Evolutionary conservation across 2,888 invertebrate genomes (phyloP).

Genomic region (Elgonia sp.): DNA sequence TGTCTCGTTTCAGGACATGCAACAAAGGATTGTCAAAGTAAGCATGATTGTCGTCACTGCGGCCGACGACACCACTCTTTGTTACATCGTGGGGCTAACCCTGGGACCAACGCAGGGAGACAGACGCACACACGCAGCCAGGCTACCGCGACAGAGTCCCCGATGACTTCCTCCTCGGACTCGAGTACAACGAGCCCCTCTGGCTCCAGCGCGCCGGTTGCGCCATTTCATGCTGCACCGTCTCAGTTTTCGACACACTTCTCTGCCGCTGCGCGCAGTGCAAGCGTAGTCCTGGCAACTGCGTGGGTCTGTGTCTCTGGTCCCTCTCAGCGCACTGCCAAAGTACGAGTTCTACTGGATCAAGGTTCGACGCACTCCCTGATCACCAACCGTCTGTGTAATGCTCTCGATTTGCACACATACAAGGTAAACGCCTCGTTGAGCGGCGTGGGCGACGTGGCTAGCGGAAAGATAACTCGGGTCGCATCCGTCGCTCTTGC

Average conservation of each 20-base stretch:
- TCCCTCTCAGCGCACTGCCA: not conserved
- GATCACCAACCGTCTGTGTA: not conserved
- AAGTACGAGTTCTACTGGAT: slow-evolving; percentile 27
- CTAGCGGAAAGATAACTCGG: not conserved
- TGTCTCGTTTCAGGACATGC: slow-evolving; percentile 11
- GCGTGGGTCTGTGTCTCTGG: slow-evolving; percentile 32
- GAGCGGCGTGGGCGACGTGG: not conserved
- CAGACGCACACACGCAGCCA: too few species aligned
- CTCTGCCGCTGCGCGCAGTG: not conserved
- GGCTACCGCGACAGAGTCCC: too few species aligned
- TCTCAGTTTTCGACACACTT: not conserved
- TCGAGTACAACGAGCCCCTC: too few species aligned
- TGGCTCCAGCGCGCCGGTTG: too few species aligned
- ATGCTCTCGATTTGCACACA: not conserved
- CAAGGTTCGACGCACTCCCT: slow-evolving; percentile 23
- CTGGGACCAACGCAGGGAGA: too few species aligned
- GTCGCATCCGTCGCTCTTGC: too few species aligned
- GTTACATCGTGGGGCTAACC: not conserved
- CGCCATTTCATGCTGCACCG: too few species aligned
- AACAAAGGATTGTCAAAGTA: not conserved
- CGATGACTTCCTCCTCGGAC: too few species aligned
- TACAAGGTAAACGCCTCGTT: not conserved
- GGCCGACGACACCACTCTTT: slow-evolving; percentile 16
- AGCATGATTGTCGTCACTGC: slow-evolving; percentile 9
- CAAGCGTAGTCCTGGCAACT: slow-evolving; percentile 16